These are phyloP conservation scores for Ctenochaetus hawaiiensis DNA, from an alignment of 2,797 vertebrate species.

Conservation along the genomic window DNA sequence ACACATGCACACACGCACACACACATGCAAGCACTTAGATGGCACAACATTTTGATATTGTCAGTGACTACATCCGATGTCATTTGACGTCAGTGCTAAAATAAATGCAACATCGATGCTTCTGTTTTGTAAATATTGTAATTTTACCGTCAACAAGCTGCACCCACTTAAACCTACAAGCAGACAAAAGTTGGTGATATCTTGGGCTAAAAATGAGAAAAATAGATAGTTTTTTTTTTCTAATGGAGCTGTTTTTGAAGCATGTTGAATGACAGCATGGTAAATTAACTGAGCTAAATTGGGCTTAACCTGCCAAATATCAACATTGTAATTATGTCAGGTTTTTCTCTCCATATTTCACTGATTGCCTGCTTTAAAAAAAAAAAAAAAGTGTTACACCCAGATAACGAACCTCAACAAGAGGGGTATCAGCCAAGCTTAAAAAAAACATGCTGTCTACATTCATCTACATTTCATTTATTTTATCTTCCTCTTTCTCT, in stretches of 20 bases:
- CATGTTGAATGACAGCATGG: slow-evolving; percentile 43
- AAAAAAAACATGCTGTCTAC: not conserved
- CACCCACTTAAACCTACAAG: slow-evolving; percentile 16
- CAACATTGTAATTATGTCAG: slow-evolving; percentile 54
- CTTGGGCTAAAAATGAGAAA: slow-evolving; percentile 3
- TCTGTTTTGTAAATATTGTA: slow-evolving; percentile 36
- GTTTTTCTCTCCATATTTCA: slow-evolving; percentile 24
- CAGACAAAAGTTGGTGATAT: not conserved
- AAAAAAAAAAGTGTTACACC: slow-evolving; percentile 7
- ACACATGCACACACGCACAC: slow-evolving; percentile 14
- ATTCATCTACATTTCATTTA: slow-evolving; percentile 8
- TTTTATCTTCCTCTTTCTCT: too few relatives aligned
- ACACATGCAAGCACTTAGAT: not conserved
- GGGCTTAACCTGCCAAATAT: slow-evolving; percentile 56
- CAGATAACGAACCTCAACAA: slow-evolving; percentile 21
- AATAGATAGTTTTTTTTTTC: slow-evolving; percentile 32
- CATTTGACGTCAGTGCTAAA: slow-evolving; percentile 38
- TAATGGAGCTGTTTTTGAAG: slow-evolving; percentile 43
- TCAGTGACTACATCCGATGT: slow-evolving; percentile 18
- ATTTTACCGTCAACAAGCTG: slow-evolving; percentile 29
- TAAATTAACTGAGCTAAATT: slow-evolving; percentile 61
- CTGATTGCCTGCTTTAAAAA: slow-evolving; percentile 32
- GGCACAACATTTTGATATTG: slow-evolving; percentile 19
- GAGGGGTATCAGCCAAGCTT: slow-evolving; percentile 7
- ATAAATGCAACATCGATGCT: slow-evolving; percentile 29